Evolutionary conservation across 2,888 invertebrate species (phyloP), one percentile per base, ranked within the genome.

Genomic region (Toxonevra muliebris): DNA sequence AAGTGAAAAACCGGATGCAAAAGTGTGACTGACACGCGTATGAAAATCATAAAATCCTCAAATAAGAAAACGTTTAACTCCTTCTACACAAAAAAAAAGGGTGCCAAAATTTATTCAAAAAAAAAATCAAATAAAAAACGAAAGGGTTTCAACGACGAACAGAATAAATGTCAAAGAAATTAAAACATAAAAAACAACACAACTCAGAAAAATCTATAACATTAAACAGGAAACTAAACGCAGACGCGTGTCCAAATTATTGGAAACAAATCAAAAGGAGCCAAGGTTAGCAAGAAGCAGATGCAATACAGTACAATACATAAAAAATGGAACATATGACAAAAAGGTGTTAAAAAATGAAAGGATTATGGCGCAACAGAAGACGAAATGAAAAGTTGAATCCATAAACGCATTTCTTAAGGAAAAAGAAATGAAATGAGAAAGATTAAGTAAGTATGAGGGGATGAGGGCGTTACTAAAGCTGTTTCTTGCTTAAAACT

Each of bases 21-120:
- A 69, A 76, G 78, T 77, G 82, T 79, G 80, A 61, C 65, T 61
- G 79, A 72, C 80, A 81, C 81, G 79, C 79, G 81, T 70, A 72
- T 54, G 50, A 64, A 59, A 68, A 70, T 66, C 59, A 65, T 66
- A 70, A 68, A n/a, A 66, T 65, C 68, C 64, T 42, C 61, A 72
- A 66, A 68, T 70, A 72, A 61, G 70, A 72, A 70, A 70, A 68
- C 70, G 68, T 68, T 72, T 69, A 70, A 68, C 68, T 65, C 66
- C 69, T 66, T 63, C 63, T 30, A 20, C 74, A 72, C 73, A 70
- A 71, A 71, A 73, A 59, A 59, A 66, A 71, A 67, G 68, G 73
- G 72, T 71, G 68, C 41, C 65, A 41, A 7, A 20, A 62, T 65
- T 65, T 65, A 69, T 72, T 73, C 19, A 13, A 48, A n/a, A 15